Evolutionary conservation across 2,888 invertebrate genomes (phyloP).

Genomic region (Eupithecia centaureata): DNA sequence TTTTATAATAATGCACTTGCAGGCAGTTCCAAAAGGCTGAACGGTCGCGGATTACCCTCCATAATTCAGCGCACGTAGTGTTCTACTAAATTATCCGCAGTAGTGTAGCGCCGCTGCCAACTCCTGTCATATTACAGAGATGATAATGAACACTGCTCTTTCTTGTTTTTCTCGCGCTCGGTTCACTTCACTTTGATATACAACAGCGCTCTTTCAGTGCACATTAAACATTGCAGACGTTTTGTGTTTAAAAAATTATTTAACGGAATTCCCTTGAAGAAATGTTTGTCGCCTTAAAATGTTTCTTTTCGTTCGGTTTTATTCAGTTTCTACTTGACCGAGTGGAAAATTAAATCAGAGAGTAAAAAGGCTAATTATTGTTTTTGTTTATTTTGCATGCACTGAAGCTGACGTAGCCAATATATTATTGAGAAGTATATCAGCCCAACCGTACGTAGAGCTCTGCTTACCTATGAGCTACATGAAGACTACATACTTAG

Average conservation of each 20-base stretch:
- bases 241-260: slow-evolving; percentile 25
- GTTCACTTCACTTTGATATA: slow-evolving; percentile 49
- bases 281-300: slow-evolving; percentile 30
- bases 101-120: slow-evolving; percentile 73
- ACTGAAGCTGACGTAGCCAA: too few relatives aligned
- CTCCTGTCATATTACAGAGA: slow-evolving; percentile 77
- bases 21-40: slow-evolving; percentile 19
- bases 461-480: too few relatives aligned
- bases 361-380: background rate
- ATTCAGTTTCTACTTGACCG: slow-evolving; percentile 14
- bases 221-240: slow-evolving; percentile 38
- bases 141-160: slow-evolving; percentile 71
- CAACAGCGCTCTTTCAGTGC: slow-evolving; percentile 43
- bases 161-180: slow-evolving; percentile 55
- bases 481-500: too few relatives aligned
- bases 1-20: background rate
- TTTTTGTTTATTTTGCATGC: background rate
- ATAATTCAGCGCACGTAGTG: slow-evolving; percentile 73
- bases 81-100: slow-evolving; percentile 74
- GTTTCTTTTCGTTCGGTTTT: slow-evolving; percentile 16
- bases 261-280: slow-evolving; percentile 14
- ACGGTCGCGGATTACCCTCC: slow-evolving; percentile 53
- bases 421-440: too few relatives aligned
- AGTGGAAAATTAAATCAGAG: slow-evolving; percentile 6
- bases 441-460: too few relatives aligned